These are phyloP conservation scores for Nephila pilipes DNA, from an alignment of 1,140 invertebrate species.

Conservation along the genomic window DNA sequence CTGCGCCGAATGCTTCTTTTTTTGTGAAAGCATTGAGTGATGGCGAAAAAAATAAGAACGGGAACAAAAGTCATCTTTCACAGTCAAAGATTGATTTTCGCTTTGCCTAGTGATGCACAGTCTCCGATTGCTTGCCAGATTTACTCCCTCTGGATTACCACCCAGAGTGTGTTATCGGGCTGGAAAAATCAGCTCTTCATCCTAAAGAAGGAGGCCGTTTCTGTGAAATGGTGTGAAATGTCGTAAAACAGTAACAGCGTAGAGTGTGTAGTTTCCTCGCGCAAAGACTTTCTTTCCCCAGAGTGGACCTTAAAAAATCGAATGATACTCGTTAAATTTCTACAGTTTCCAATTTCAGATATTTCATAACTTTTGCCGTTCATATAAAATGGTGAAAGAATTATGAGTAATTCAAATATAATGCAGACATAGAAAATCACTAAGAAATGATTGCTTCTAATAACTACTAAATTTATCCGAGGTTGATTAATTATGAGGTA, in stretches of 20 bases:
- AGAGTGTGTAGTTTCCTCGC: no score
- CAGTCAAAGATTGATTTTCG: constrained; percentile 46
- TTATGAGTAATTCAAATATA: no score
- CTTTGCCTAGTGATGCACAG: constrained; percentile 55
- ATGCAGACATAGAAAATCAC: no score
- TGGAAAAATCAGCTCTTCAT: constrained; percentile 12
- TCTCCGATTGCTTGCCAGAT: constrained; percentile 21
- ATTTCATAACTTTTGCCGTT: no score
- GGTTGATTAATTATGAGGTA: no score
- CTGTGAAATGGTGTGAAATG: constrained; percentile 62
- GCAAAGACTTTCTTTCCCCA: no score
- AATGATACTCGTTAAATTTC: no score
- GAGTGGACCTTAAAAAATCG: no score
- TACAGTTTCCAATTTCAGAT: no score
- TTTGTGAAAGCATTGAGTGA: not conserved
- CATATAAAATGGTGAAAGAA: no score
- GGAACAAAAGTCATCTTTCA: not conserved
- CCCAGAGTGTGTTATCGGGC: constrained; percentile 33
- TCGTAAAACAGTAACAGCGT: not conserved
- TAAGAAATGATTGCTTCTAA: no score
- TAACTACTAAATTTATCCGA: no score
- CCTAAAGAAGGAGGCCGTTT: constrained; percentile 33
- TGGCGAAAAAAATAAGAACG: not conserved
- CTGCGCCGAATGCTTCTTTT: not conserved
- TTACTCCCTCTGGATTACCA: not conserved